Base-by-base conservation (phyloP, 2,888 invertebrate species). In the Hydroisotoma schaefferi region DNA sequence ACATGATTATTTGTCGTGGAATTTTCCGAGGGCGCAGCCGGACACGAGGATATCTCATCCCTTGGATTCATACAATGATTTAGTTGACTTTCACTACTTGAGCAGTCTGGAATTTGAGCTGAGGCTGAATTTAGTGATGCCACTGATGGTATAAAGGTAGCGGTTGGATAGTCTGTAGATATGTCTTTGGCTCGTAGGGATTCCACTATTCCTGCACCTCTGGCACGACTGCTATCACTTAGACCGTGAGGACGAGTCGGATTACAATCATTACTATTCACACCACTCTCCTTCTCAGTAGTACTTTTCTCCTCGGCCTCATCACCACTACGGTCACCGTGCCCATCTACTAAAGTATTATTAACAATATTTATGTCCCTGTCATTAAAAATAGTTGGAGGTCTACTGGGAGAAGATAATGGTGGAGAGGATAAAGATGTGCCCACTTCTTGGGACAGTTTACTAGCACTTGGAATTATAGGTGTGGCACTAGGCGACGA, bases 201-300 rank as follows among this genome's bases (percentile, higher is more conserved):
- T n/a, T n/a, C n/a, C n/a, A n/a, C n/a, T n/a, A n/a, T n/a, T n/a
- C n/a, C n/a, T n/a, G n/a, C n/a, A n/a, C n/a, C n/a, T n/a, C n/a
- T n/a, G n/a, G n/a, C 33, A 33, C 33, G 8, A 10, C 15, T 15
- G 4, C 46, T 46, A 22, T 46, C 23, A 46, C 46, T 25, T 25
- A 46, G 15, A 22, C 46, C 46, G 15, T 8, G 15, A 5, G 4
- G 23, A 23, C 20, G 52, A 33, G 33, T 52, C 52, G 52, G 52
- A 52, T 52, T 52, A 52, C 52, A 29, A 15, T 52, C 52, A 52
- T 52, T 52, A 52, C 37, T 52, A 52, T 52, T 52, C 52, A 52
- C 37, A 37, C 52, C 52, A 52, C 52, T 46, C 46, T 2, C n/a
- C n/a, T n/a, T n/a, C n/a, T n/a, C n/a, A n/a, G n/a, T n/a, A n/a